Conservation (phyloP, 64 coral and sea anemone genomes). For the Orbicella faveolata region DNA sequence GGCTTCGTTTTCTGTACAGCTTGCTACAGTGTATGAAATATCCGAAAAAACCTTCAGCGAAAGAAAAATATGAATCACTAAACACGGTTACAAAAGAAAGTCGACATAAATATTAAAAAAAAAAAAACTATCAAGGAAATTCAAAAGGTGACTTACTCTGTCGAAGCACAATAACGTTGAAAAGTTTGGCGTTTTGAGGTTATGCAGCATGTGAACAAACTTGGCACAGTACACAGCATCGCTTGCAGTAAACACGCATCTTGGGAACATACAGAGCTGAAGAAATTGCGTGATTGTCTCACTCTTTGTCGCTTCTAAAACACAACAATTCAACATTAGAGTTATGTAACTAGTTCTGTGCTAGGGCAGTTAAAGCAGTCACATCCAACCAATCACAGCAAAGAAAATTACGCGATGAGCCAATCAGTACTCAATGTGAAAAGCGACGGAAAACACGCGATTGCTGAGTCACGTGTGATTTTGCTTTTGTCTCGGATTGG, state of each 20-base stretch:
- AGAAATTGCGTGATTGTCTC: constrained; percentile 96
- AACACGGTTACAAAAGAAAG: background rate
- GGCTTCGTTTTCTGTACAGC: constrained; percentile 96
- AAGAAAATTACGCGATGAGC: no score
- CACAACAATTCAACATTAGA: background rate
- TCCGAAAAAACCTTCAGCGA: constrained; percentile 93
- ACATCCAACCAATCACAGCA: no score
- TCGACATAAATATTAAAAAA: background rate
- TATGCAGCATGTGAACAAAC: constrained; percentile 99
- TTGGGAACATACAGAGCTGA: constrained; percentile 97
- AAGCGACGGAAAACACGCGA: no score
- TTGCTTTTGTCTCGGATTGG: no score
- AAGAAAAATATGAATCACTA: background rate
- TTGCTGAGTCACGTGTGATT: no score
- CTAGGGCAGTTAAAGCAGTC: no score
- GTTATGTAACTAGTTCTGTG: no score
- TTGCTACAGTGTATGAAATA: constrained; percentile 97
- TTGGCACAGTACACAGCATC: constrained; percentile 98
- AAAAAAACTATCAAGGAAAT: background rate
- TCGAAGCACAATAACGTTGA: constrained; percentile 97
- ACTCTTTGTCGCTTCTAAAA: constrained; percentile 97
- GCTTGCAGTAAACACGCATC: constrained; percentile 95
- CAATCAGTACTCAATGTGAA: no score
- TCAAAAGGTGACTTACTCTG: constrained; percentile 51
- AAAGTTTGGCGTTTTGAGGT: constrained; percentile 98